Evolutionary conservation across 1,140 invertebrate species (phyloP), one percentile per base, ranked within the genome.

Genomic region (Ericerus pela): DNA sequence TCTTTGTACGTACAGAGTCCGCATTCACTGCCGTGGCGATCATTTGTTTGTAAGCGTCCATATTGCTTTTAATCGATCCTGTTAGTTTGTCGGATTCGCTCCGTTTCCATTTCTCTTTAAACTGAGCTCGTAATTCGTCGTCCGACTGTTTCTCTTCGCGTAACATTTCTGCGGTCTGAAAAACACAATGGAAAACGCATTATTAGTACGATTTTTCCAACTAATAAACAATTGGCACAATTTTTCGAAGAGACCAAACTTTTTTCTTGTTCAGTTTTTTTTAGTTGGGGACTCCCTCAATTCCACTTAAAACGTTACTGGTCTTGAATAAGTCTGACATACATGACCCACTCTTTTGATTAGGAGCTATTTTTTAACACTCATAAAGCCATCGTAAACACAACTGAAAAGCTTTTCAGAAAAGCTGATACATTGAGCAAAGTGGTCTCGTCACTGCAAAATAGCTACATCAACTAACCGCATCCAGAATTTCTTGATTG

Each of bases 401-500:
- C n/a, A n/a, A n/a, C n/a, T n/a, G n/a, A n/a, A n/a, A n/a, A n/a
- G n/a, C n/a, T n/a, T n/a, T n/a, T n/a, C n/a, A n/a, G n/a, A n/a
- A n/a, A n/a, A n/a, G n/a, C n/a, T n/a, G n/a, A n/a, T n/a, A n/a
- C n/a, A n/a, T n/a, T n/a, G n/a, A n/a, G n/a, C n/a, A n/a, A n/a
- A n/a, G n/a, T n/a, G n/a, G n/a, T n/a, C n/a, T n/a, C n/a, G n/a
- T n/a, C n/a, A n/a, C n/a, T n/a, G n/a, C n/a, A n/a, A n/a, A 33
- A 24, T 24, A 20, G 28, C 47, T 51, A 18, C 8, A 24, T 54
- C 29, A 56, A 55, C 58, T 55, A 64, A 88, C 86, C 77, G 98
- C 95, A 68, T 94, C 83, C 0, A 99, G 74, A 60, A 99, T 96
- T 70, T 99, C 95, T 56, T 82, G 81, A 71, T 99, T 99, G 57